These are phyloP conservation scores for Phasia obesa DNA, from an alignment of 2,888 invertebrate genomes.

Conservation along the genomic window DNA sequence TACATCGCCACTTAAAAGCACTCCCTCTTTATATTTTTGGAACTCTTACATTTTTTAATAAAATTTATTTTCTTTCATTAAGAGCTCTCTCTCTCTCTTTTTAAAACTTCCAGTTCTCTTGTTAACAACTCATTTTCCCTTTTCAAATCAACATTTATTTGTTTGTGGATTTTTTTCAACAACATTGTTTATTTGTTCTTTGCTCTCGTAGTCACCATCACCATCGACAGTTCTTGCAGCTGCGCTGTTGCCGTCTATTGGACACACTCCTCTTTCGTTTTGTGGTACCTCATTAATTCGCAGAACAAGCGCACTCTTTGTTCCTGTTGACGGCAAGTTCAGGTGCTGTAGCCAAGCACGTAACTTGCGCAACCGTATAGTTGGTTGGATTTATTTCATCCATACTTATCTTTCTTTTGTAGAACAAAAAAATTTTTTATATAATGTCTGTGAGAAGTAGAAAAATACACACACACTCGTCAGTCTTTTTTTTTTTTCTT, in stretches of 20 bases:
- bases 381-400: not conserved
- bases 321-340: slow-evolving; percentile 6
- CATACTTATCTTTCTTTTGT: not conserved
- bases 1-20: not conserved
- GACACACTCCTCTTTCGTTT: slow-evolving; percentile 21
- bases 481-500: too few species aligned
- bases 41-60: slow-evolving; percentile 21
- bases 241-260: not conserved
- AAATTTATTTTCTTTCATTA: slow-evolving; percentile 25
- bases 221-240: not conserved
- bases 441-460: too few species aligned
- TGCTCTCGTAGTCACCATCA: not conserved
- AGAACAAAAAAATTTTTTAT: too few species aligned
- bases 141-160: not conserved
- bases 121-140: not conserved
- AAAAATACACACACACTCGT: too few species aligned
- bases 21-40: not conserved
- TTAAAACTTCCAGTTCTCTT: slow-evolving; percentile 24
- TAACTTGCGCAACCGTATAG: slow-evolving; percentile 30
- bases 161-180: not conserved
- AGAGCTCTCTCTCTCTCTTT: slow-evolving; percentile 10
- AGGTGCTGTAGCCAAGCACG: slow-evolving; percentile 20
- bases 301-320: slow-evolving; percentile 12
- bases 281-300: slow-evolving; percentile 16
- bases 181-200: slow-evolving; percentile 1